These are phyloP conservation scores for Hypothenemus hampei DNA, from an alignment of 1,140 invertebrate genomes.

Conservation along the genomic window DNA sequence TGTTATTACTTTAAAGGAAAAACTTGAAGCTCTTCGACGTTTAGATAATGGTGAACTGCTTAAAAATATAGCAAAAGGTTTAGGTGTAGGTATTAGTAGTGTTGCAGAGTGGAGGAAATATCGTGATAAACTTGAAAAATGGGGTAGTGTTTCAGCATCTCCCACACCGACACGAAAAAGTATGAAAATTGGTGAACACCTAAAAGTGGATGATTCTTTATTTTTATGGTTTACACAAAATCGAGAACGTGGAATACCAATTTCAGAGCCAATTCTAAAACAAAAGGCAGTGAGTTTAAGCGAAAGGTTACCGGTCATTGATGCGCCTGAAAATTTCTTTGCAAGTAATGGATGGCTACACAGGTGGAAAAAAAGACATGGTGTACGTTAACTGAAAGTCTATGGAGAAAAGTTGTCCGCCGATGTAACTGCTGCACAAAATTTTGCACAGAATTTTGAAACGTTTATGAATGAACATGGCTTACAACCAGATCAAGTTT, in stretches of 20 bases:
- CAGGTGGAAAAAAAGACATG: neutral
- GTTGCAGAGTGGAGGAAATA: too few relatives aligned
- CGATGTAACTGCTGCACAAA: neutral
- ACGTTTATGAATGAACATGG: neutral
- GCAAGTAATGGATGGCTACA: neutral
- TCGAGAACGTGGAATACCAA: too few relatives aligned
- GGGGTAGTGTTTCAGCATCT: neutral
- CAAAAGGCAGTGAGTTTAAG: neutral
- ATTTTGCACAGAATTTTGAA: neutral
- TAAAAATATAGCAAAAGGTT: too few relatives aligned
- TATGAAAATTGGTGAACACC: neutral
- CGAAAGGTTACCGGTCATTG: neutral
- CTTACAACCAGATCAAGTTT: conserved; percentile 30
- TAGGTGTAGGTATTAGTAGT: too few relatives aligned
- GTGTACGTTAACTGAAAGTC: too few relatives aligned
- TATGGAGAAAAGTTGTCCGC: neutral
- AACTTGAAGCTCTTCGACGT: too few relatives aligned
- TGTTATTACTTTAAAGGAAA: too few relatives aligned
- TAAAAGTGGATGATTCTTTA: neutral
- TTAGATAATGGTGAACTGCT: too few relatives aligned
- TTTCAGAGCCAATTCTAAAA: conserved; percentile 1
- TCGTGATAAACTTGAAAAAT: neutral
- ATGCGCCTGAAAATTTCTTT: neutral
- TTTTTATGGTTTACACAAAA: too few relatives aligned
- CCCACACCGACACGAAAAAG: neutral